Base-by-base conservation (phyloP, 2,113 vertebrate genomes). In the Malaclemys terrapin region DNA sequence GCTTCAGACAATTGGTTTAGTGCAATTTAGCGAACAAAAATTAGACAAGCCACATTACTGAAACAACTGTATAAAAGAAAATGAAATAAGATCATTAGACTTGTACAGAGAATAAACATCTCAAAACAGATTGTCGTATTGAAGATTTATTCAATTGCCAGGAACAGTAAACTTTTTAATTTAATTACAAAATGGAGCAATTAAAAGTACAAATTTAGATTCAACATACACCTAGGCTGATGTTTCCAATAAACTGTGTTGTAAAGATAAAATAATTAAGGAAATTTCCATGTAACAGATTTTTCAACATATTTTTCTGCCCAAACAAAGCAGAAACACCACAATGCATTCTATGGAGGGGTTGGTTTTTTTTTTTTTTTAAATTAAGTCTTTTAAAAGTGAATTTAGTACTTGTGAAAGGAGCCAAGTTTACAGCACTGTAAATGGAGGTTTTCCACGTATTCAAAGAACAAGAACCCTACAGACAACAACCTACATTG, bases 61-160 rank as follows among this genome's bases (percentile, higher is more conserved):
- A 62, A 35, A 69, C 10, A 82, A 3, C 2, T 24, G n/a, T 29
- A 69, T 2, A 38, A 3, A 38, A 38, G 38, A 47, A 29, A 24
- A 8, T 14, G 17, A 19, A 14, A 87, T 53, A 42, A 69, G 42
- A 80, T n/a, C 11, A 76, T 29, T 19, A 52, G 19, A 62, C 11
- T 0, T 0, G 1, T 8, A 1, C 2, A 25, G 53, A 91, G 85
- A 88, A 49, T 1, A 20, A 0, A 5, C 19, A 87, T 20, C 53
- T 16, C 0, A 14, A 38, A 93, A 54, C 27, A 42, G 38, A 47
- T 25, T 47, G 75, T 45, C 47, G 25, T 47, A 78, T 12, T 47
- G 42, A 89, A 53, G 80, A 38, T 25, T 5, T 2, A 8, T 13
- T 92, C 24, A 31, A 14, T 3, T 88, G 24, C 25, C 27, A 52